Percentiles rank a stretch among this genome's conserved stretches.
phyloP scores from a whole-genome alignment of 2,113 vertebrate genomes.

The Patagioenas fasciata region DNA sequence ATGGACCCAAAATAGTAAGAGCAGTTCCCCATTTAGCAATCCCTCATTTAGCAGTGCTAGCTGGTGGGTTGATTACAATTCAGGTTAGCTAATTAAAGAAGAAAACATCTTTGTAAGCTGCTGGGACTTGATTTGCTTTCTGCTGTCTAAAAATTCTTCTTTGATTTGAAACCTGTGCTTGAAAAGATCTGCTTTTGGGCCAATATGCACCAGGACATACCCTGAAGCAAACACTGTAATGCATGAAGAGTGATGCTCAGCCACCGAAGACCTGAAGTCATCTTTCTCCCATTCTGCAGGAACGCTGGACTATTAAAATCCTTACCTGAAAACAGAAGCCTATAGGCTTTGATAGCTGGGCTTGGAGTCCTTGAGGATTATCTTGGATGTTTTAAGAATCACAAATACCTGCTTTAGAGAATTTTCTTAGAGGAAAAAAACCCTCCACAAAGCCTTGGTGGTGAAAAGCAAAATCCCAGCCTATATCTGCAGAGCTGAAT shows the following conservation, averaged over 20 bases:
- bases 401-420: neutral
- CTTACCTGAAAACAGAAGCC: neutral
- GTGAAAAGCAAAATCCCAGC: neutral
- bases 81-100: slow-evolving; percentile 31
- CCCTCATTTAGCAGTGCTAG: neutral
- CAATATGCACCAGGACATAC: neutral
- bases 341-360: neutral
- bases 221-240: neutral
- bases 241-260: neutral
- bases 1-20: slow-evolving; percentile 17
- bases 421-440: neutral
- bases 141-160: neutral
- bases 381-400: neutral
- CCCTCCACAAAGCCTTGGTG: neutral
- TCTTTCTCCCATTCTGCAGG: neutral
- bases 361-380: neutral
- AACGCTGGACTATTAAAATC: neutral
- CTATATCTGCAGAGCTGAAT: neutral
- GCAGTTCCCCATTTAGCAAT: neutral
- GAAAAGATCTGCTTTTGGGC: neutral
- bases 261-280: neutral
- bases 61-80: neutral
- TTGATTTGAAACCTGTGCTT: neutral
- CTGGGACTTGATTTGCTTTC: neutral
- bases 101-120: neutral